Conservation (phyloP, 2,797 vertebrate species). For the Cyprinella venusta region DNA sequence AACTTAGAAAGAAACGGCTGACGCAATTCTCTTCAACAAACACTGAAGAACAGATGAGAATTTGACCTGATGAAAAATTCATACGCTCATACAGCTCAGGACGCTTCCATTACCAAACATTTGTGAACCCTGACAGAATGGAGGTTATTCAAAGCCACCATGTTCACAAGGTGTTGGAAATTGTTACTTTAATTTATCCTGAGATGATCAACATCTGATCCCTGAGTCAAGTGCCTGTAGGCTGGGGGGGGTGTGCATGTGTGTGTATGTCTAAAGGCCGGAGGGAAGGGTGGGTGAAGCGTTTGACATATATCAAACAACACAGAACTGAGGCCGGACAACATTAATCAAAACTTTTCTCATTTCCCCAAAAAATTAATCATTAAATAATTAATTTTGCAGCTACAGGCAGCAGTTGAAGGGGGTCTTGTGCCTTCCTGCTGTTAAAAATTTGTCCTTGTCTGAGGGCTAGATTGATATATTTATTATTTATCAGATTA, state of each 20-base stretch:
- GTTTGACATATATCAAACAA: constrained; percentile 98
- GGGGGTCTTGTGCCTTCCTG: constrained; percentile 90
- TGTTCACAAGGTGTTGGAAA: constrained; percentile 80
- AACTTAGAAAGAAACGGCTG: constrained; percentile 51
- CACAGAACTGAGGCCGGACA: constrained; percentile 89
- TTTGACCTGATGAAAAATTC: constrained; percentile 79
- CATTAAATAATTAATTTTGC: constrained; percentile 99
- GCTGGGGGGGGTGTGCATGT: constrained; percentile 68
- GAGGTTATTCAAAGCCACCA: constrained; percentile 79
- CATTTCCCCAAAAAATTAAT: constrained; percentile 98
- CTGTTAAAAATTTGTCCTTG: constrained; percentile 99
- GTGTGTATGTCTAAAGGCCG: constrained; percentile 27
- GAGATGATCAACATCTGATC: constrained; percentile 89
- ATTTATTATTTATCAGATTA: constrained; percentile 99
- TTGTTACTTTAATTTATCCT: constrained; percentile 93
- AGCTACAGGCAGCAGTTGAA: constrained; percentile 94
- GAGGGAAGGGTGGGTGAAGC: constrained; percentile 57
- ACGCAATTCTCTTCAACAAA: constrained; percentile 65
- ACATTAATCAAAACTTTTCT: constrained; percentile 99
- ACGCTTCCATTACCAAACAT: constrained; percentile 80
- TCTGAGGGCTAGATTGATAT: constrained; percentile 99
- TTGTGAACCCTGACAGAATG: constrained; percentile 70
- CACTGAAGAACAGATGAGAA: constrained; percentile 71
- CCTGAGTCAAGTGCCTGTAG: constrained; percentile 91
- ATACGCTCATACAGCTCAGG: constrained; percentile 67